A percentile compares a stretch with the other conserved stretches of the same genome.
Conservation (phyloP, 23 tunicate species). For the Ascidia mentula region DNA sequence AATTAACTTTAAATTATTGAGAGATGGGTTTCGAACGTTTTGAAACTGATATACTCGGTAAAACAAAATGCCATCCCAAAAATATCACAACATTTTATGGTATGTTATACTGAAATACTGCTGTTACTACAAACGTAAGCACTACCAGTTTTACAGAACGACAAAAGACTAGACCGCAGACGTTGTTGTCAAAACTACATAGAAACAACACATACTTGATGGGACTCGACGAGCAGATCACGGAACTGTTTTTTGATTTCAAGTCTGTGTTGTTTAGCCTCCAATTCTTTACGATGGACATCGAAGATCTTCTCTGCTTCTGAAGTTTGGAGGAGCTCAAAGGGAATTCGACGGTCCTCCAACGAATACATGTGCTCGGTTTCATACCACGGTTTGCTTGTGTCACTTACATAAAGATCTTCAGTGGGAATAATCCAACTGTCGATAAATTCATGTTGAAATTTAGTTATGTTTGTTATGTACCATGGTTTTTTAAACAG, state of each 20-base stretch:
- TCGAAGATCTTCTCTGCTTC: conserved; percentile 75
- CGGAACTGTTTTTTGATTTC: conserved; percentile 64
- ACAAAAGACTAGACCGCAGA: not conserved
- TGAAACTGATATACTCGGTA: no score
- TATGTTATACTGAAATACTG: no score
- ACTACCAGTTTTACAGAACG: no score
- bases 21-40: no score
- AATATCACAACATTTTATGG: no score
- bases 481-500: no score
- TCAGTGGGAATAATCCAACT: conserved; percentile 28
- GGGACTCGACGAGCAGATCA: conserved; percentile 43
- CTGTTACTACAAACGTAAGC: no score
- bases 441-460: no score
- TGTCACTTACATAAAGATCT: conserved; percentile 18
- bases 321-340: conserved; percentile 55
- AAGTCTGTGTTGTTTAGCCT: conserved; percentile 41
- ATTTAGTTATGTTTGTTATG: no score
- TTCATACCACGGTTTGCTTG: conserved; percentile 79
- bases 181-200: not conserved
- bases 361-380: conserved; percentile 60
- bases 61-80: no score
- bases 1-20: no score
- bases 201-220: conserved; percentile 48
- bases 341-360: conserved; percentile 87
- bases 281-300: conserved; percentile 62